Conservation (phyloP, 2,113 vertebrate genomes). For the Channa maculata region DNA sequence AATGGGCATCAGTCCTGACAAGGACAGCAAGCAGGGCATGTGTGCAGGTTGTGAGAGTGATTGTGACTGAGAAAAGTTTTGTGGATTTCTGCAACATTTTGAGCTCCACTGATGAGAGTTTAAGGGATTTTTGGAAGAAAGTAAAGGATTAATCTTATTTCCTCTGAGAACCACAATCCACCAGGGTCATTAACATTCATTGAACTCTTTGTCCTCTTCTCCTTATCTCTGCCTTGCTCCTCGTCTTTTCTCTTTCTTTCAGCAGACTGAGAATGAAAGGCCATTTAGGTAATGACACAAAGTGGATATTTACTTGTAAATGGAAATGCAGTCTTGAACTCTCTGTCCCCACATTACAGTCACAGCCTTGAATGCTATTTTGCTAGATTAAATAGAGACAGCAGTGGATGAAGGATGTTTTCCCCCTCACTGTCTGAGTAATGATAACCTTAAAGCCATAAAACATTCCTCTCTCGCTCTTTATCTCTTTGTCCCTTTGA, state of each 20-base stretch:
- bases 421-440: conserved; percentile 18
- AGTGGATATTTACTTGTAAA: conserved; percentile 54
- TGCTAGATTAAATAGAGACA: conserved; percentile 53
- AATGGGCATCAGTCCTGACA: neutral
- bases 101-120: conserved; percentile 21
- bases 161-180: conserved; percentile 3
- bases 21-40: neutral
- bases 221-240: neutral
- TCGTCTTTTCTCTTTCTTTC: conserved; percentile 8
- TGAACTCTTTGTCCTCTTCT: conserved; percentile 27
- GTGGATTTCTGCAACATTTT: conserved; percentile 10
- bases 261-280: conserved; percentile 8
- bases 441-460: conserved; percentile 49
- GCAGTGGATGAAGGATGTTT: conserved; percentile 31
- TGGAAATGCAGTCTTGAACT: conserved; percentile 35
- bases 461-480: conserved; percentile 41
- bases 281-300: conserved; percentile 55
- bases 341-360: conserved; percentile 20
- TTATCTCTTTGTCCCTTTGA: conserved; percentile 39
- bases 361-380: conserved; percentile 38
- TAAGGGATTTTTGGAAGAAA: neutral
- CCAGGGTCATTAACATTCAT: conserved; percentile 29
- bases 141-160: conserved; percentile 18
- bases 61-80: conserved; percentile 4
- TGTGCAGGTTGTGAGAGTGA: neutral